phyloP scores from a whole-genome alignment of 1,140 invertebrate species.

The Brachionus paranguensis region DNA sequence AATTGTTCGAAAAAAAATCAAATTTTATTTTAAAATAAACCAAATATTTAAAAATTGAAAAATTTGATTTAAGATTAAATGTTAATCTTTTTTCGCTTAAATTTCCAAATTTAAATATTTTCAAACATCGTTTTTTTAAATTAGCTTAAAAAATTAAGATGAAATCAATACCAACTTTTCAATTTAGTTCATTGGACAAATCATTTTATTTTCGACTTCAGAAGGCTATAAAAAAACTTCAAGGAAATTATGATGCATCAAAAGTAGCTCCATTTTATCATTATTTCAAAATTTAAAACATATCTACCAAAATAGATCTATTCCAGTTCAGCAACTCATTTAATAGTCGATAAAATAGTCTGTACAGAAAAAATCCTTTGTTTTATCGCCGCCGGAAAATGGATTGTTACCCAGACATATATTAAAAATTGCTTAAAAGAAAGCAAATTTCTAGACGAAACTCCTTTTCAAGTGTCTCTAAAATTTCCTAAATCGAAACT shows the following conservation, averaged over 20 bases:
- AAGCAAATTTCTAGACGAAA: neutral
- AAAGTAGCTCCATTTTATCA: neutral
- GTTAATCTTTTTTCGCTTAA: no score
- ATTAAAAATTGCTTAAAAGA: conserved; percentile 16
- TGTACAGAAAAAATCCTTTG: conserved; percentile 20
- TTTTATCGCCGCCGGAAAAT: neutral
- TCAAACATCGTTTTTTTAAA: neutral
- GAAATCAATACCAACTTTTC: conserved; percentile 7
- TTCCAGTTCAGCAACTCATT: neutral
- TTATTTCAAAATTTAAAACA: neutral
- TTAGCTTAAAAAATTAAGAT: neutral
- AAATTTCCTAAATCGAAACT: neutral
- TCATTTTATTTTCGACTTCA: neutral
- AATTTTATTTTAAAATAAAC: no score
- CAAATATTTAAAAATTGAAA: no score
- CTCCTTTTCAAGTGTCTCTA: neutral
- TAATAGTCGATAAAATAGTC: neutral
- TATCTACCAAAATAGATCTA: neutral
- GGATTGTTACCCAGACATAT: conserved; percentile 12
- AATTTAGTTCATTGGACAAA: conserved; percentile 16
- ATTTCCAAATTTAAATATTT: neutral
- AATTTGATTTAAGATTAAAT: no score
- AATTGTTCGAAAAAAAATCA: no score
- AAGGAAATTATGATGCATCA: conserved; percentile 14
- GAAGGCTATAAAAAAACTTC: neutral